Evolutionary conservation across 2,113 vertebrate species (phyloP).

Genomic region (Datnioides undecimradiatus): DNA sequence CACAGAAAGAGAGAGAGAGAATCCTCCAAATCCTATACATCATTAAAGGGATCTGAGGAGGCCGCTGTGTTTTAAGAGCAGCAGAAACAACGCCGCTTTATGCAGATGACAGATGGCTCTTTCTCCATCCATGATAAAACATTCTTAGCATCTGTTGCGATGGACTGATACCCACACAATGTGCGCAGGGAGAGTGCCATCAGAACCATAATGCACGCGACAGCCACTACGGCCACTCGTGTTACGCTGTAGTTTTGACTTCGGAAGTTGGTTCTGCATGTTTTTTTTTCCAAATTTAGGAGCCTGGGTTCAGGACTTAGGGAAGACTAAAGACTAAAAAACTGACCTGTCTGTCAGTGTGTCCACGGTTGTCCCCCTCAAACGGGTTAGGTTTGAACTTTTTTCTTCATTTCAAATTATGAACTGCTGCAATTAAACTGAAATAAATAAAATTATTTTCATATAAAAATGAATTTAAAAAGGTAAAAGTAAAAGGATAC

Average conservation of each 20-base stretch:
- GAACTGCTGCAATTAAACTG: too few relatives aligned
- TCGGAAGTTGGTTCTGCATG: not conserved
- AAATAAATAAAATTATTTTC: too few relatives aligned
- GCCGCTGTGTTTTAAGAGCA: conserved; percentile 51
- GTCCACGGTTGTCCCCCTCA: too few relatives aligned
- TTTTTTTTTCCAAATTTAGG: not conserved
- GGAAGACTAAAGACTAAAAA: not conserved
- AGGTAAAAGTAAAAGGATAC: too few relatives aligned
- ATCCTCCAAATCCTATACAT: conserved; percentile 64
- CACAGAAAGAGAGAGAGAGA: conserved; percentile 25
- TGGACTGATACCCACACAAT: not conserved
- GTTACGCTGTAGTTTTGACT: not conserved
- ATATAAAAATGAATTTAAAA: too few relatives aligned
- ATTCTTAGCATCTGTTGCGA: conserved; percentile 37
- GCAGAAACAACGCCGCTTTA: conserved; percentile 46
- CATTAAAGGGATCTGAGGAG: conserved; percentile 60
- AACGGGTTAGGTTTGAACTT: too few relatives aligned
- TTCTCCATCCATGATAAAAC: conserved; percentile 38
- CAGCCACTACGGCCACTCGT: not conserved
- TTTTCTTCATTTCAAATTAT: too few relatives aligned
- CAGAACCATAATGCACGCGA: not conserved
- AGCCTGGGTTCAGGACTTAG: not conserved
- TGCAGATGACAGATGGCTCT: conserved; percentile 65
- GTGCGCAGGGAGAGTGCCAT: not conserved
- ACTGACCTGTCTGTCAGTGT: not conserved